These are phyloP conservation scores for Naso thynnoides DNA, from an alignment of 2,797 vertebrate species.

Conservation along the genomic window DNA sequence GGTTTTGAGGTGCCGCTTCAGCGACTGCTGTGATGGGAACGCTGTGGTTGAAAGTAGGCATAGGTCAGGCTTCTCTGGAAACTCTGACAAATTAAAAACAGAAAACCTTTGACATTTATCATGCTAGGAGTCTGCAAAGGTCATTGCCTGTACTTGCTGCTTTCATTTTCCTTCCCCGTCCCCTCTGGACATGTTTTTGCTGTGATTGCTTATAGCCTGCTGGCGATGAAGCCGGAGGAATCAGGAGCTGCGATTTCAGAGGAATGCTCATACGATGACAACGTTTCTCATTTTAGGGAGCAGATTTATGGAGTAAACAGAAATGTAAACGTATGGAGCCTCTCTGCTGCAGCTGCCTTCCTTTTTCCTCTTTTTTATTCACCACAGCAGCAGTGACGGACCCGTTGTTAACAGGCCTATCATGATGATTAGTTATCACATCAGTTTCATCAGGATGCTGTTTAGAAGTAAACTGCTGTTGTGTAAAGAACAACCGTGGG, in stretches of 20 bases:
- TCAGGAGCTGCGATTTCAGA: constrained; percentile 46
- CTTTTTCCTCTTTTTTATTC: constrained; percentile 19
- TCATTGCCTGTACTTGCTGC: constrained; percentile 73
- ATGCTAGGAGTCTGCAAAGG: constrained; percentile 80
- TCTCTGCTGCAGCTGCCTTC: constrained; percentile 1
- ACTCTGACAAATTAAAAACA: constrained; percentile 85
- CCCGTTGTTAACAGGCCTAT: constrained; percentile 45
- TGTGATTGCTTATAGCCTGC: constrained; percentile 70
- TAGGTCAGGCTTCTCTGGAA: constrained; percentile 82
- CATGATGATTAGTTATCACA: constrained; percentile 52
- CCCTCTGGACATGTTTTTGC: constrained; percentile 74
- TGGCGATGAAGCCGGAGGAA: constrained; percentile 47
- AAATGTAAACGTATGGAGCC: constrained; percentile 14
- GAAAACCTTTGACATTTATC: constrained; percentile 86
- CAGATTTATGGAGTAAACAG: constrained; percentile 41
- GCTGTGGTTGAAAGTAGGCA: constrained; percentile 73
- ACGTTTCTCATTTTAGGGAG: constrained; percentile 40
- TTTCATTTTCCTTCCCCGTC: constrained; percentile 67
- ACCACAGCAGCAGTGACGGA: not conserved
- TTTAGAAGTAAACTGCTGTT: constrained; percentile 52
- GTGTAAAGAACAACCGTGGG: constrained; percentile 53
- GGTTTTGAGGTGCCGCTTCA: constrained; percentile 79
- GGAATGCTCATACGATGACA: constrained; percentile 47
- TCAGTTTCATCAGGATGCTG: constrained; percentile 49
- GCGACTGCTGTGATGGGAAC: constrained; percentile 76